Evolutionary conservation across 2,797 vertebrate genomes (phyloP), one percentile per base, ranked within the genome.

Genomic region (Alauda arvensis): DNA sequence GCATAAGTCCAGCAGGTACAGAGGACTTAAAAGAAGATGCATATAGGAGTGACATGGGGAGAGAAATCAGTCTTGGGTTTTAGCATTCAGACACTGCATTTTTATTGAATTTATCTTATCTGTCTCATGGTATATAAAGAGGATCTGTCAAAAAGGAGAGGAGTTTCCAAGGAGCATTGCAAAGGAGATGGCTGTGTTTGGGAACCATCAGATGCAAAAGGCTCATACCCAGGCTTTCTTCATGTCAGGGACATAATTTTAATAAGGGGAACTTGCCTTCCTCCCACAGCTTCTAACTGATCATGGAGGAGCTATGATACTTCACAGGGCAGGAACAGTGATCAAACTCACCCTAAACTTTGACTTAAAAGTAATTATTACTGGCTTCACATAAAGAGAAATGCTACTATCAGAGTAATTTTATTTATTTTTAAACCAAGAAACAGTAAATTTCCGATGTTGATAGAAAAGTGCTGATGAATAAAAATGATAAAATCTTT

Each of bases 331-430:
- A 83, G 53, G 53, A 93, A 74, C 20, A 70, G 29, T 48, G 65
- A 85, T 57, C 42, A 90, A 90, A 86, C 15, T 77, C 42, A 86
- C 51, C 51, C 63, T 63, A 79, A 89, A 67, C 16, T 48, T 53
- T 49, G 53, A 65, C 49, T 63, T 79, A 31, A 76, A 89, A 72
- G 45, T 31, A 82, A 40, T 67, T 84, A 52, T 75, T 85, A 72
- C n/a, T 79, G 90, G 78, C 72, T 70, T 57, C 61, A 93, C 69
- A 74, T 91, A 52, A 75, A 63, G 75, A 74, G 46, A 88, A 87
- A 75, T 7, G 2, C 15, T 71, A 56, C 12, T 85, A 60, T 42
- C 60, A 66, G 52, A 59, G n/a, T 52, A 66, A 66, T 52, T 48
- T 52, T 59, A 42, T 91, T 88, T 67, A 45, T 71, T 91, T 91